phyloP scores from a whole-genome alignment of 2,113 vertebrate genomes.

The Callionymus lyra region DNA sequence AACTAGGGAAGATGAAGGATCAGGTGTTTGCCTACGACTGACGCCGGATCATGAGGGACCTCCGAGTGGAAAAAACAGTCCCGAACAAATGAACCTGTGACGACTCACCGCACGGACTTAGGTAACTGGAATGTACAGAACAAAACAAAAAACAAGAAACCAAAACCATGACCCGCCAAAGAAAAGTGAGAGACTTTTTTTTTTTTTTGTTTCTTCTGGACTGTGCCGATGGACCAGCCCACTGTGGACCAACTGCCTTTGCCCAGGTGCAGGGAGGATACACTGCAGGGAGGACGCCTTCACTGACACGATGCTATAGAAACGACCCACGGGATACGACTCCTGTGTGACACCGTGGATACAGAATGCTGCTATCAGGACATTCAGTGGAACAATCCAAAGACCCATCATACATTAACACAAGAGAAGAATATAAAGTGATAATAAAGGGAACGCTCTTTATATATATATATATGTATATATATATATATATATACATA shows the following conservation, averaged over 20 bases:
- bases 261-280: conserved; percentile 35
- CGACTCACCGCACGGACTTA: conserved; percentile 56
- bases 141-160: conserved; percentile 23
- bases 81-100: conserved; percentile 32
- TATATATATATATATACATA: conserved; percentile 58
- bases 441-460: conserved; percentile 70
- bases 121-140: conserved; percentile 67
- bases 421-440: conserved; percentile 33
- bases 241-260: conserved; percentile 32
- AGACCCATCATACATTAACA: conserved; percentile 58
- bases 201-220: too few species aligned
- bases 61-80: conserved; percentile 45
- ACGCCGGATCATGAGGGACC: conserved; percentile 52
- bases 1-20: conserved; percentile 11
- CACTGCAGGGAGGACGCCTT: conserved; percentile 44
- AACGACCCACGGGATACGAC: conserved; percentile 63
- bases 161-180: conserved; percentile 53
- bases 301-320: conserved; percentile 60
- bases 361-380: conserved; percentile 72
- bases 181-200: conserved; percentile 59
- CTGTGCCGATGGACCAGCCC: not conserved
- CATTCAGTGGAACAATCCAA: conserved; percentile 66
- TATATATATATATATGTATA: conserved; percentile 64
- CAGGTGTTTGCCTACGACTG: conserved; percentile 26
- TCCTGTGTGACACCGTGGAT: conserved; percentile 60